Conservation (phyloP, 1,140 invertebrate genomes). For the Patella vulgata region DNA sequence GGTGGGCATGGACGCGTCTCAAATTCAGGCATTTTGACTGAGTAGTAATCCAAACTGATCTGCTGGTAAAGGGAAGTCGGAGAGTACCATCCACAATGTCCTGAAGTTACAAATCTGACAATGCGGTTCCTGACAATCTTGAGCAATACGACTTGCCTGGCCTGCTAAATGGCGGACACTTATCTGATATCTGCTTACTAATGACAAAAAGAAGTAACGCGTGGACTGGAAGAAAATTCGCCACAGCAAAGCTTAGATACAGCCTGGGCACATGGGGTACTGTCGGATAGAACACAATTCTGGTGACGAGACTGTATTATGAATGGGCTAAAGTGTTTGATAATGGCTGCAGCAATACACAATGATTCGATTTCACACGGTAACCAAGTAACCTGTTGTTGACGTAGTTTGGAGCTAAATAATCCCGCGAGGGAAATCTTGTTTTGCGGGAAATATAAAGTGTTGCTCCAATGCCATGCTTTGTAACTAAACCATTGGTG, state of each 20-base stretch:
- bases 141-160: slow-evolving; percentile 26
- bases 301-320: slow-evolving; percentile 27
- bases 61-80: slow-evolving; percentile 19
- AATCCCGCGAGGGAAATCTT: slow-evolving; percentile 23
- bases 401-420: slow-evolving; percentile 30
- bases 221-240: slow-evolving; percentile 34
- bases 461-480: slow-evolving; percentile 25
- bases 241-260: slow-evolving; percentile 33
- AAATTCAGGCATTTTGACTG: slow-evolving; percentile 27
- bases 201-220: slow-evolving; percentile 29
- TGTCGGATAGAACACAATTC: slow-evolving; percentile 30
- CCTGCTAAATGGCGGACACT: slow-evolving; percentile 30
- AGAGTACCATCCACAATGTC: slow-evolving; percentile 11
- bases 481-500: slow-evolving; percentile 24
- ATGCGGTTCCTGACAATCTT: slow-evolving; percentile 6
- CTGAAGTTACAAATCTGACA: slow-evolving; percentile 20
- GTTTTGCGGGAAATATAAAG: slow-evolving; percentile 26
- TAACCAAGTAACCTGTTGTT: slow-evolving; percentile 32
- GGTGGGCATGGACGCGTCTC: slow-evolving; percentile 17
- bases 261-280: slow-evolving; percentile 38
- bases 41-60: slow-evolving; percentile 19
- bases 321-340: slow-evolving; percentile 34
- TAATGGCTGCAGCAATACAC: too few relatives aligned
- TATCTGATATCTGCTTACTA: slow-evolving; percentile 30
- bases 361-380: slow-evolving; percentile 38